Conservation (phyloP, 1,140 invertebrate species). For the Cydia strobilella region DNA sequence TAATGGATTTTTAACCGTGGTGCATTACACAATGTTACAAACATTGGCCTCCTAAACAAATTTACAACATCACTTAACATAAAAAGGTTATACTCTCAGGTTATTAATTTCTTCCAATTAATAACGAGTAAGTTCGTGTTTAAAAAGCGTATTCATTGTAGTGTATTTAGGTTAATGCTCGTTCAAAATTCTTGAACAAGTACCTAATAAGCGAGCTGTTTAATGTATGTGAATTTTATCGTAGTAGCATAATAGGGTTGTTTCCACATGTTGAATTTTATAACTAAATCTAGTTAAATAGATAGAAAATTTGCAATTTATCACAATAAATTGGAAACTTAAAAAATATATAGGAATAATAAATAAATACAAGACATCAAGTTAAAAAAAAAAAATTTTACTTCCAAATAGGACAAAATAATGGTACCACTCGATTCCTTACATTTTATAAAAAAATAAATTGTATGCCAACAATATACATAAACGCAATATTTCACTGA, state of each 20-base stretch:
- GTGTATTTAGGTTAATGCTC: constrained; percentile 14
- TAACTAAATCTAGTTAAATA: no score
- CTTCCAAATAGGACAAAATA: no score
- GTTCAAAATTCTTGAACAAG: not conserved
- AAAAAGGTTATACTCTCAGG: constrained; percentile 2
- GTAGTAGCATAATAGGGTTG: constrained; percentile 2
- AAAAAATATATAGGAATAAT: no score
- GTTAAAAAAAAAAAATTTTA: no score
- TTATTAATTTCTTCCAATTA: constrained; percentile 12
- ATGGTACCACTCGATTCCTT: no score
- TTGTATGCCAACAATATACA: no score
- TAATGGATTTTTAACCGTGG: constrained; percentile 16
- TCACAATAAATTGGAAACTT: no score
- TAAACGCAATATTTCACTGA: no score
- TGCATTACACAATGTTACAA: constrained; percentile 11
- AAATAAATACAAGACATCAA: no score
- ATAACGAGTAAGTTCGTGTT: constrained; percentile 4
- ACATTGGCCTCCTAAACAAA: constrained; percentile 18
- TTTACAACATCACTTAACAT: constrained; percentile 14
- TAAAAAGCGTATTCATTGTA: constrained; percentile 6
- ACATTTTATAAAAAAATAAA: no score
- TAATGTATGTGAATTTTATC: constrained; percentile 21
- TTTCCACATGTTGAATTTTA: no score
- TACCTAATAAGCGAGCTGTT: not conserved
- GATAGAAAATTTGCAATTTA: no score